phyloP scores from a whole-genome alignment of 2,113 vertebrate species.

The Corythornis madagascariensis region DNA sequence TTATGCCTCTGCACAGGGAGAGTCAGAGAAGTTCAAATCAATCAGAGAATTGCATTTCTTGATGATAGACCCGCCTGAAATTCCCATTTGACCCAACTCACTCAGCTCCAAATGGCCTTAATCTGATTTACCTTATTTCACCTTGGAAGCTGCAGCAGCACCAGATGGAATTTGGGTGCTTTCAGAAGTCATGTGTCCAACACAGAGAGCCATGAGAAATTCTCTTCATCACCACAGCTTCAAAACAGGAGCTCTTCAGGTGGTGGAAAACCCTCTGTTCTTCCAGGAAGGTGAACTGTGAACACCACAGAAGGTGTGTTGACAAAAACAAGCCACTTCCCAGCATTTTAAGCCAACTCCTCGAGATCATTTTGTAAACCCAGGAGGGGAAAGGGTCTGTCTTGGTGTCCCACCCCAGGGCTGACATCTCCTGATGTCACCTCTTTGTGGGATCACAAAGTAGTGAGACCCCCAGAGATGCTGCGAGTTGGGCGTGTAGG shows the following conservation, averaged over 20 bases:
- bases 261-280: neutral
- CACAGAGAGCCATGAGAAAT: neutral
- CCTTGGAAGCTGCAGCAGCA: neutral
- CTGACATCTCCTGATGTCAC: neutral
- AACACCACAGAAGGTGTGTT: accelerated
- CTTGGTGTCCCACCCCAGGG: neutral
- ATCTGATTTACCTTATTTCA: neutral
- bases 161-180: neutral
- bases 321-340: neutral
- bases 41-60: neutral
- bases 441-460: neutral
- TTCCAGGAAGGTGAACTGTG: neutral
- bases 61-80: neutral
- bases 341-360: neutral
- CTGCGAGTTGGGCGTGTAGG: neutral
- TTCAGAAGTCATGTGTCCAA: neutral
- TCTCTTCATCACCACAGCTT: neutral
- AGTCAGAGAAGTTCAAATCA: neutral
- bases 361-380: neutral
- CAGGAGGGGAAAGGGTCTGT: accelerated
- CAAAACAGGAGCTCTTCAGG: neutral
- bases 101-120: neutral
- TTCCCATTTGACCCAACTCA: neutral
- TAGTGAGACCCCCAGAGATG: neutral
- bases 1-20: neutral